phyloP scores from a whole-genome alignment of 2,888 invertebrate genomes.

The Oxycera nigricornis region DNA sequence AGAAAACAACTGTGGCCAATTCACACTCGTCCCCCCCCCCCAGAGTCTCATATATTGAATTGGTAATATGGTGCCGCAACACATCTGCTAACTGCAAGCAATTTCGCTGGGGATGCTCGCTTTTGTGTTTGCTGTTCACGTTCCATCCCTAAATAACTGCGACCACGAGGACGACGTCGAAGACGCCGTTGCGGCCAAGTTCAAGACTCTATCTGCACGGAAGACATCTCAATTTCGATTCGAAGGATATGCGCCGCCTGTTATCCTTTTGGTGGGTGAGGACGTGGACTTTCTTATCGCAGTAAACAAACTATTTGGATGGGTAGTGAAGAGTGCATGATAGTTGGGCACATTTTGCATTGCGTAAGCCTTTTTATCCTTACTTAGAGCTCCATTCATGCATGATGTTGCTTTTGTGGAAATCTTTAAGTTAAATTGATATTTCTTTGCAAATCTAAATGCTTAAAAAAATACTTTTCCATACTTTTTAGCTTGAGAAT shows the following conservation, averaged over 20 bases:
- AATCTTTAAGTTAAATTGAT: no score
- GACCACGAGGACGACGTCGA: no score
- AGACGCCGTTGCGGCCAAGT: slow-evolving; percentile 13
- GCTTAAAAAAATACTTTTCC: no score
- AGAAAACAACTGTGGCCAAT: slow-evolving; percentile 26
- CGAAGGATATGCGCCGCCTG: background rate
- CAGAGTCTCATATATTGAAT: slow-evolving; percentile 21
- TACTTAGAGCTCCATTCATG: no score
- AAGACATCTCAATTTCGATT: slow-evolving; percentile 39
- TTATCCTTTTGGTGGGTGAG: background rate
- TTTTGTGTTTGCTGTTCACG: background rate
- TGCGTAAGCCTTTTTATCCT: no score
- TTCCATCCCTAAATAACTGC: slow-evolving; percentile 23
- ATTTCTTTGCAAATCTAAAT: no score
- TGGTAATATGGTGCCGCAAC: slow-evolving; percentile 22
- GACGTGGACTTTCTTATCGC: background rate
- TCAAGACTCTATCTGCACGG: slow-evolving; percentile 19
- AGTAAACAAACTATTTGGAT: slow-evolving; percentile 9
- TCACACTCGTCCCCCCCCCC: slow-evolving; percentile 2
- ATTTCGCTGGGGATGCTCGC: background rate
- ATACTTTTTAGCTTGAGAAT: no score
- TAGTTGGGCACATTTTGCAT: no score
- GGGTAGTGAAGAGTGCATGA: background rate
- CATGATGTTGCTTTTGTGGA: no score
- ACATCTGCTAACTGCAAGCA: slow-evolving; percentile 20